These are phyloP conservation scores for Eupithecia pulchellata DNA, from an alignment of 2,888 invertebrate genomes.

Conservation along the genomic window DNA sequence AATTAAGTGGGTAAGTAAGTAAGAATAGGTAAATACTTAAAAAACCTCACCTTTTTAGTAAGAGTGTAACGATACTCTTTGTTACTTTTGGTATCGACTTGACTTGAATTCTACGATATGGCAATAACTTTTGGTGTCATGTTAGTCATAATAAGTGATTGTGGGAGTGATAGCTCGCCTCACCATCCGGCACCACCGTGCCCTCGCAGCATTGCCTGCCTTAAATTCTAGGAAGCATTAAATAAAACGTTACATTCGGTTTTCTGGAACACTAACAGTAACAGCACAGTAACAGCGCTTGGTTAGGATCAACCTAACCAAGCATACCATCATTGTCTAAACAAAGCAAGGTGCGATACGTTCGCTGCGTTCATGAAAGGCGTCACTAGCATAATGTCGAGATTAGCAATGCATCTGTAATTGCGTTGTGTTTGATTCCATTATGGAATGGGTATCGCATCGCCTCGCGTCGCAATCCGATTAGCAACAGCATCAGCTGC, in stretches of 20 bases:
- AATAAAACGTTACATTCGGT: background rate
- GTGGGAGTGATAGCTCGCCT: background rate
- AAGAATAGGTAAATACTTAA: background rate
- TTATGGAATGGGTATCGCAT: slow-evolving; percentile 54
- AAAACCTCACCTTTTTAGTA: background rate
- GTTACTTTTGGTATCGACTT: no score
- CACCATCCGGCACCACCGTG: background rate
- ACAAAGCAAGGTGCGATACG: background rate
- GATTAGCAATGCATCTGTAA: slow-evolving; percentile 58
- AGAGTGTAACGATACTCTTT: no score
- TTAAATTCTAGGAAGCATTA: background rate
- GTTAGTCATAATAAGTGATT: background rate
- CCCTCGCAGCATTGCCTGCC: background rate
- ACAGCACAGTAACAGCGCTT: no score
- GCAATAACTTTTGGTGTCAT: no score
- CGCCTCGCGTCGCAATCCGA: slow-evolving; percentile 65
- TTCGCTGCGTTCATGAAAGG: background rate
- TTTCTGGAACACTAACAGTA: no score
- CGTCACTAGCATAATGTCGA: slow-evolving; percentile 27
- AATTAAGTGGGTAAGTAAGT: background rate
- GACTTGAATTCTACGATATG: no score
- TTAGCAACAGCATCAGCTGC: slow-evolving; percentile 56
- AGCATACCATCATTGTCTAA: background rate
- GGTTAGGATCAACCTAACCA: background rate
- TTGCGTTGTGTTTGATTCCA: slow-evolving; percentile 72